Base-by-base conservation (phyloP, 2,888 invertebrate genomes). In the Drosophila infuscata region DNA sequence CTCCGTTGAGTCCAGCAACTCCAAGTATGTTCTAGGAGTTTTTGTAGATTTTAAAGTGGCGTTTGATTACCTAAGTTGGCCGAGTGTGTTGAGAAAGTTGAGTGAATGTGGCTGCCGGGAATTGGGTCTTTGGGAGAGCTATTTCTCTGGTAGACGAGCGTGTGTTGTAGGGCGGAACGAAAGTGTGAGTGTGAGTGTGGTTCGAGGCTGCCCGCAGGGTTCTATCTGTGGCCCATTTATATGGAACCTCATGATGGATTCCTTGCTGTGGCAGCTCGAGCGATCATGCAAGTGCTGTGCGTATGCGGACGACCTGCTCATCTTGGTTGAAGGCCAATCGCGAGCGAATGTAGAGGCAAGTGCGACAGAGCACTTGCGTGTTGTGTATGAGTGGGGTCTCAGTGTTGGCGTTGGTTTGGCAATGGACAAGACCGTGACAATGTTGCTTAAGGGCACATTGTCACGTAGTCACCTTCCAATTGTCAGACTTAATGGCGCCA, bases 241-340 rank as follows among this genome's bases (percentile, higher is more conserved):
- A 20, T 81, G 73, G 74, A 77, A 77, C 49, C 65, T 76, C 0
- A 74, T 74, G 70, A 74, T 81, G 71, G 67, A 77, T 41, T 7
- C 68, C 0, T 30, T 74, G 41, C 41, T 41, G n/a, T n/a, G 4
- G 41, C 41, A 2, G n/a, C 9, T 41, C n/a, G n/a, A 41, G 4
- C 9, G 11, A 3, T 3, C 46, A 0, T 51, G 62, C 5, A 57
- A 57, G 25, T 62, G 67, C 1, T 67, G 59, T 29, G 61, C 67
- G 30, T 56, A 67, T 56, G 61, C 41, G 29, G 61, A 68, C 15
- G 49, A 68, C 9, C 15, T 54, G 20, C 46, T 54, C 3, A 60
- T 48, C 8, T 4, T 38, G 59, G 12, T 60, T 59, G 60, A 49
- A 29, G 60, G 54, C n/a, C 15, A 20, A 9, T 54, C 61, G 38